Evolutionary conservation across 2,888 invertebrate genomes (phyloP).

Genomic region (Cantharis lateralis): DNA sequence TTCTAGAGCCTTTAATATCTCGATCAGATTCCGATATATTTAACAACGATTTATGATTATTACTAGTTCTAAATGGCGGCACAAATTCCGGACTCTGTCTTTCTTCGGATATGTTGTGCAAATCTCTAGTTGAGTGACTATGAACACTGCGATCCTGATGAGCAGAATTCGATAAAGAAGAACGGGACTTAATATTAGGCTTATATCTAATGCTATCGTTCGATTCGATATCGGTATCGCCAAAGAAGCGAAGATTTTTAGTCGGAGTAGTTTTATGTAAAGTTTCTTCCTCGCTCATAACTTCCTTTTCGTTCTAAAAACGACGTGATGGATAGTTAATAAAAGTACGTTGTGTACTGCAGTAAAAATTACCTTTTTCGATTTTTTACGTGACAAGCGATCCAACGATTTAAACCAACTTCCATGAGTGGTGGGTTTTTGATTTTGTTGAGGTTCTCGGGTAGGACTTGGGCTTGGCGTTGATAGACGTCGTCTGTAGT

Average conservation of each 20-base stretch:
- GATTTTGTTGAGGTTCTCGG: constrained; percentile 54
- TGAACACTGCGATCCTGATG: constrained; percentile 35
- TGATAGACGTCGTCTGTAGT: constrained; percentile 73
- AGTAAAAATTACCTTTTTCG: constrained; percentile 55
- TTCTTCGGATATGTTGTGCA: constrained; percentile 64
- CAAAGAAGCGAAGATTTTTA: constrained; percentile 82
- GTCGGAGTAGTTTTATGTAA: constrained; percentile 56
- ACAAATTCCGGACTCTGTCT: constrained; percentile 17
- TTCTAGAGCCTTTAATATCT: constrained; percentile 45
- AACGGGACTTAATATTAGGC: constrained; percentile 39
- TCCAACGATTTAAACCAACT: constrained; percentile 84
- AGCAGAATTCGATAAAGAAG: constrained; percentile 28
- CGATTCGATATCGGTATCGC: constrained; percentile 81
- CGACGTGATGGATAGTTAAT: not conserved
- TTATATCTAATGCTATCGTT: constrained; percentile 59
- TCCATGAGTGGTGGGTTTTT: constrained; percentile 51
- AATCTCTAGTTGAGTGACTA: constrained; percentile 56
- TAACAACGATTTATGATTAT: constrained; percentile 49
- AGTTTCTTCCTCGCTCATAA: constrained; percentile 64
- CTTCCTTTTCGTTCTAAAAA: constrained; percentile 43
- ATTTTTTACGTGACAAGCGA: constrained; percentile 71
- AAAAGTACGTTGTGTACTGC: not conserved
- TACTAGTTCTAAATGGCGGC: constrained; percentile 45
- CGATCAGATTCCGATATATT: constrained; percentile 48
- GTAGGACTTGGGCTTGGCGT: constrained; percentile 70